phyloP scores from a whole-genome alignment of 2,113 vertebrate genomes.

The Dicaeum eximium region DNA sequence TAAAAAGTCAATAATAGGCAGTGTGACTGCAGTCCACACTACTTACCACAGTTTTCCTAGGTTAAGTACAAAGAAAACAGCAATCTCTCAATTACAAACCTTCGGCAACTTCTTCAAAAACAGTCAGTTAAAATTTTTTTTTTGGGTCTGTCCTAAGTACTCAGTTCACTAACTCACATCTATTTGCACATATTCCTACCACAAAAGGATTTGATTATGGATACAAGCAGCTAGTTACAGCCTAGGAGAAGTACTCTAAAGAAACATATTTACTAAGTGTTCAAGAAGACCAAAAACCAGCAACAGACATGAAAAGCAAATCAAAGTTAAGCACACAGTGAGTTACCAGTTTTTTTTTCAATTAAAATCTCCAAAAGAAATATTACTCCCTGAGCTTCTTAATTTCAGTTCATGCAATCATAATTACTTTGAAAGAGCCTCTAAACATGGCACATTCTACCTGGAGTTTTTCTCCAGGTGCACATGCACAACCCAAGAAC shows the following conservation, averaged over 20 bases:
- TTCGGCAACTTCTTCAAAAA: not conserved
- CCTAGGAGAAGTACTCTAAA: not conserved
- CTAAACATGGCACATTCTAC: not conserved
- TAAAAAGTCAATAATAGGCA: constrained; percentile 51
- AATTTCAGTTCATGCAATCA: not conserved
- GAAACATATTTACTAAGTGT: not conserved
- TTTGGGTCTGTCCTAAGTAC: not conserved
- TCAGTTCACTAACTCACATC: not conserved
- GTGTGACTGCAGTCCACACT: not conserved
- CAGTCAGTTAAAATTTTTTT: not conserved
- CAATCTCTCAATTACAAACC: not conserved
- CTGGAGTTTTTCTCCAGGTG: not conserved
- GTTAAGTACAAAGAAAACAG: constrained; percentile 25
- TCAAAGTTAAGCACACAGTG: not conserved
- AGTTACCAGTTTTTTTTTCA: not conserved
- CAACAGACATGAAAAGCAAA: not conserved
- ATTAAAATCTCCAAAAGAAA: not conserved
- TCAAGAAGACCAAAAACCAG: not conserved
- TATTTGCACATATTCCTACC: not conserved
- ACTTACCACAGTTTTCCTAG: constrained; percentile 30
- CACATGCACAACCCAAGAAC: not conserved
- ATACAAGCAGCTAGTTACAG: not conserved
- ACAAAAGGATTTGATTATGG: not conserved
- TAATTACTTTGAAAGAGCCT: not conserved
- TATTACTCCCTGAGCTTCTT: not conserved